Base-by-base conservation (phyloP, 2,797 vertebrate genomes). In the Myotis myotis region DNA sequence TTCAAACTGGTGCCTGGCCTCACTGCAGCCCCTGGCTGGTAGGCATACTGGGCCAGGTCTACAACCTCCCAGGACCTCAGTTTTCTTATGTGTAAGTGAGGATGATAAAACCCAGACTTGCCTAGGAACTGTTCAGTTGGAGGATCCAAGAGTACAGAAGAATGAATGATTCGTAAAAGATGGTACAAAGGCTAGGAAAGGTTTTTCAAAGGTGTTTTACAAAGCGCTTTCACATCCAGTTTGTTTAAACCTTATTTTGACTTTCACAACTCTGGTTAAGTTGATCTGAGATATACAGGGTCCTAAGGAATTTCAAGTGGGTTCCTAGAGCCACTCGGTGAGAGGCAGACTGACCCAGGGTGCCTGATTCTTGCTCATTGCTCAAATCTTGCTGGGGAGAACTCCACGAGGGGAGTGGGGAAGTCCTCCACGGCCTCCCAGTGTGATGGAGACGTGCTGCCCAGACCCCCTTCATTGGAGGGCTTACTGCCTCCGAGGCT, bases 171-270 rank as follows among this genome's bases (percentile, higher is more conserved):
- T 64, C 22, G 28, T 49, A 33, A 86, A 86, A 72, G 72, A 87
- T 70, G 68, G 44, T 60, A 82, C 55, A 55, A 75, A 93, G 70
- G 68, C 36, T 87, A 71, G 72, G 64, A 57, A 33, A 62, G 20
- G 22, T 71, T 49, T 86, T 66, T 72, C 78, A 5, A 28, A 62
- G 53, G 36, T 85, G 28, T 90, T 82, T 92, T 81, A 81, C 47
- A 68, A 87, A 76, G 68, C 25, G 80, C 66, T 82, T 84, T 82
- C 5, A 68, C 71, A 62, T 30, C n/a, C 44, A 51, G 36, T 53
- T 89, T 92, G 25, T 94, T 20, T 38, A 82, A 82, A 87, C 13
- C 70, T 95, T 66, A 75, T 74, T 89, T 85, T 93, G 83, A 91
- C 51, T 76, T 87, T 79, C 55, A 80, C 30, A 80, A 57, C 20